Evolutionary conservation across 2,888 invertebrate genomes (phyloP), one percentile per base, ranked within the genome.

Genomic region (Thereva unica): DNA sequence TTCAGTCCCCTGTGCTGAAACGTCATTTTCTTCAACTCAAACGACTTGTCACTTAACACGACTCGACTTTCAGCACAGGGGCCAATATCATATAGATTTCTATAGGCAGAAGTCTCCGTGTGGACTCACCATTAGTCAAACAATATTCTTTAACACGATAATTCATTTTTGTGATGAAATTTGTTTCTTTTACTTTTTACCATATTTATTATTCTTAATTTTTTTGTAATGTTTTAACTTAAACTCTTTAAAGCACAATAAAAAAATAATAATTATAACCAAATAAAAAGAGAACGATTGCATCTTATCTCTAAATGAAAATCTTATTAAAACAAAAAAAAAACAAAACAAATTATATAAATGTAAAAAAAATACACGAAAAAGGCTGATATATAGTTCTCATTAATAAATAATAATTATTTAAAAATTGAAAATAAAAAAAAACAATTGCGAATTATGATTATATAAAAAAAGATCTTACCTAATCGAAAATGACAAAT

Each of bases 341-440:
- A n/a, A 68, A 59, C 47, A 68, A 56, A 61, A 52, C 52, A 64
- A 64, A 52, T 35, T 50, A 34, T 59, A 41, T 35, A 53, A 64
- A 34, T 23, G 12, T 12, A 50, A 53, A 61, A 61, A 37, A 66
- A 53, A 52, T 59, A 47, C 56, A 64, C 56, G 55, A 68, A 68
- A 67, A 68, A 68, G 68, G 68, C 68, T 68, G 68, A 68, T 56
- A 23, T 23, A 57, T 66, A 68, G 52, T 66, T 66, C 54, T 61
- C 68, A 56, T 68, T 66, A 53, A 44, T 53, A 45, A 38, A 52
- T 53, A 64, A 53, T 64, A 64, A 45, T 53, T 54, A 38, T 53
- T 35, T 64, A 41, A 64, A 47, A 41, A 50, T 63, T 38, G 37
- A 38, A 59, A 41, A 35, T 41, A 52, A 66, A 44, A 57, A n/a